Base-by-base conservation (phyloP, 2,888 invertebrate species). In the Yponomeuta cagnagella region DNA sequence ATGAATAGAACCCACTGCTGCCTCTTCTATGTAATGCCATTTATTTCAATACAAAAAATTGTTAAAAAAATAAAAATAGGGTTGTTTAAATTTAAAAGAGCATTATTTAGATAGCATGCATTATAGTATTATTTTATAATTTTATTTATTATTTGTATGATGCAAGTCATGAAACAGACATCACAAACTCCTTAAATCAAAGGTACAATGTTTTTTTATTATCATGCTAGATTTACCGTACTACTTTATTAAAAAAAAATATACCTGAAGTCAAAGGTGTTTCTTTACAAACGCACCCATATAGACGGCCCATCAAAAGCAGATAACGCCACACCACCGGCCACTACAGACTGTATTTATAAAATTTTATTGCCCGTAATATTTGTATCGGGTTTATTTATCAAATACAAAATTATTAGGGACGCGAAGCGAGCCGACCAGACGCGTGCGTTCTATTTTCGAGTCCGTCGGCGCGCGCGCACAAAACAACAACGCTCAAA, bases 401-500 rank as follows among this genome's bases (percentile, higher is more conserved):
- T 84, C 84, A 82, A 81, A 81, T 81, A 79, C 31, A n/a, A 80
- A 82, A 81, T 80, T 77, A 81, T 83, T 86, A 84, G 87, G 84
- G 84, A 85, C 87, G 86, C 81, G 76, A 74, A 71, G 81, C 78
- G 80, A 76, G 76, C 79, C 77, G 82, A 76, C 82, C 85, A 87
- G 87, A 86, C 87, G 85, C 81, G 79, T 78, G 75, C 75, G 79
- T 76, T 88, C 89, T 89, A 90, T 82, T 85, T 89, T 82, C 89
- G 89, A 77, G 80, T 33, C n/a, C 65, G 70, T 78, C 79, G 74
- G 77, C 84, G 85, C 87, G 85, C 83, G 86, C 82, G 80, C 85
- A 80, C 80, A 86, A 86, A 88, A 87, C 87, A 88, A 86, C 89
- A 80, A 82, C 82, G 80, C 83, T 86, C 84, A 86, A 84, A 84